Conservation (phyloP, 2,797 vertebrate species). For the Neomorphus geoffroyi region DNA sequence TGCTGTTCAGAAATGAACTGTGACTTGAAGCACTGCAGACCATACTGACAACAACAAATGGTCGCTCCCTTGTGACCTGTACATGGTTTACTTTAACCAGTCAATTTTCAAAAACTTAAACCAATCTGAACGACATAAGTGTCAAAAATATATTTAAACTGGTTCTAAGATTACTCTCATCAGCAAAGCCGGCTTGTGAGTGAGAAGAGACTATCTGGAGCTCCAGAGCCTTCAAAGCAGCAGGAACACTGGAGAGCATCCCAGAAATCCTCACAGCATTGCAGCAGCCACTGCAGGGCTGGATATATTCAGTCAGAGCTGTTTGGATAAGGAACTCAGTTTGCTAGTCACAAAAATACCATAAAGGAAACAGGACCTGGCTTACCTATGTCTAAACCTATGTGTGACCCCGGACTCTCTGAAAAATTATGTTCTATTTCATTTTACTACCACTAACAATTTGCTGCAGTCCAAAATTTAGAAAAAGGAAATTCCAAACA, state of each 20-base stretch:
- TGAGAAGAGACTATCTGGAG: slow-evolving; percentile 1
- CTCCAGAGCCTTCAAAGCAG: background rate
- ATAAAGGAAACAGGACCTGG: background rate
- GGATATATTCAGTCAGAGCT: background rate
- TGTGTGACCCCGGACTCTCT: background rate
- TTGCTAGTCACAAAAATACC: slow-evolving; percentile 4
- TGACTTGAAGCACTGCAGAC: rapidly evolving
- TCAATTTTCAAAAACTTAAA: slow-evolving; percentile 32
- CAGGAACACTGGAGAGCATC: background rate
- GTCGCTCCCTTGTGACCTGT: background rate
- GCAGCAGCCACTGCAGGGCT: background rate
- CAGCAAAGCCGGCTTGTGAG: slow-evolving; percentile 30
- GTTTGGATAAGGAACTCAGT: background rate
- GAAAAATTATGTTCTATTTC: background rate
- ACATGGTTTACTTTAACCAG: background rate
- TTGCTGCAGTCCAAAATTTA: background rate
- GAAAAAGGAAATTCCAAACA: background rate
- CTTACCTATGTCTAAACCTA: background rate
- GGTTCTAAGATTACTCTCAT: slow-evolving; percentile 34
- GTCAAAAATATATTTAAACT: background rate
- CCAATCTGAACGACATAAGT: slow-evolving; percentile 26
- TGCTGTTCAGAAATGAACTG: slow-evolving; percentile 23
- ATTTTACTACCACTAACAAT: background rate
- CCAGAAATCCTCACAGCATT: background rate
- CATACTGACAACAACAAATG: background rate